These are phyloP conservation scores for Pseudomyrmex dendroicus DNA, from an alignment of 1,140 invertebrate genomes.

Conservation along the genomic window DNA sequence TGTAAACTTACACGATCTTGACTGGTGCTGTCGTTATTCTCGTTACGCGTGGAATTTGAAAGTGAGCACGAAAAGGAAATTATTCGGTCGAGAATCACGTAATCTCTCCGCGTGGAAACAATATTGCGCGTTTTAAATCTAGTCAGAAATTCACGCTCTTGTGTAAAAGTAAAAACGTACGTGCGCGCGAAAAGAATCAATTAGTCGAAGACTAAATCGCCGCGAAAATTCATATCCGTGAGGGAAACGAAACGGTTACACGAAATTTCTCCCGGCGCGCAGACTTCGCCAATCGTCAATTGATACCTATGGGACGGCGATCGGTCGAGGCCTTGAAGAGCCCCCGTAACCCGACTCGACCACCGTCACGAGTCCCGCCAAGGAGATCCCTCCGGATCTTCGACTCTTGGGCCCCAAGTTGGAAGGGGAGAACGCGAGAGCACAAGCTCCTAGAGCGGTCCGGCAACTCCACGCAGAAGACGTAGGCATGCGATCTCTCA, in stretches of 20 bases:
- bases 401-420: constrained; percentile 2
- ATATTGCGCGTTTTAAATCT: no score
- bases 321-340: constrained; percentile 66
- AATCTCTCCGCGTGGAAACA: no score
- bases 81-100: not conserved
- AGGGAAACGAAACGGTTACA: constrained; percentile 12
- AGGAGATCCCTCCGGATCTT: constrained; percentile 61
- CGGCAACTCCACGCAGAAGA: constrained; percentile 65
- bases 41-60: constrained; percentile 46
- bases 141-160: not conserved
- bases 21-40: not conserved
- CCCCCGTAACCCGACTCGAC: constrained; percentile 68
- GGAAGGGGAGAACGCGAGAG: not conserved
- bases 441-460: constrained; percentile 65
- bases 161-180: not conserved
- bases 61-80: constrained; percentile 30
- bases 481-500: constrained; percentile 25
- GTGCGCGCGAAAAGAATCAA: not conserved
- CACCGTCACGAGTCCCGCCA: constrained; percentile 61
- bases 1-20: constrained; percentile 30
- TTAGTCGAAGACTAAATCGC: not conserved
- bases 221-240: constrained; percentile 8
- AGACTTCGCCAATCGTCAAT: constrained; percentile 54
- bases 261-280: constrained; percentile 14
- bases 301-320: constrained; percentile 61